phyloP scores from a whole-genome alignment of 2,113 vertebrate genomes.

The Sterrhoptilus dennistouni region DNA sequence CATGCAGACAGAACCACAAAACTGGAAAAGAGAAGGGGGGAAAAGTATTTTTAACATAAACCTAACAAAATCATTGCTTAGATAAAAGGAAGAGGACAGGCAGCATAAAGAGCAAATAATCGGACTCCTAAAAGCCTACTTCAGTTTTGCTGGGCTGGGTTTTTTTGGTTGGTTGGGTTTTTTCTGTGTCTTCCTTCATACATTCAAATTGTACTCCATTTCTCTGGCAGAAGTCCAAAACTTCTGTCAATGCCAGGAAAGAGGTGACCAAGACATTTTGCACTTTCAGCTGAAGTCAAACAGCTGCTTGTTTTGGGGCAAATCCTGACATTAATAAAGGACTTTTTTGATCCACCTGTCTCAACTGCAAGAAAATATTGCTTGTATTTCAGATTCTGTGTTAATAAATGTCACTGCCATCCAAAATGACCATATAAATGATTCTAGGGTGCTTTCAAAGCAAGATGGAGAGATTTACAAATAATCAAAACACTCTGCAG shows the following conservation, averaged over 20 bases:
- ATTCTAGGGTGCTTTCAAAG: neutral
- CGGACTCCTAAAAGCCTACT: neutral
- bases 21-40: neutral
- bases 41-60: neutral
- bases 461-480: neutral
- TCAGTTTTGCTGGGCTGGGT: neutral
- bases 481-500: neutral
- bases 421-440: neutral
- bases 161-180: neutral
- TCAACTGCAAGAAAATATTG: neutral
- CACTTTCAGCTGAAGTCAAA: constrained; percentile 8
- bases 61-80: neutral
- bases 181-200: neutral
- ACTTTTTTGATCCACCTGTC: neutral
- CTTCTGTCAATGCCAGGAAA: constrained; percentile 2
- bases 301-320: neutral
- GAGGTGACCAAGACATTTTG: neutral
- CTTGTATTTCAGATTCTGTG: neutral
- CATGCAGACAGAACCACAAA: neutral
- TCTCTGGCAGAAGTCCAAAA: neutral
- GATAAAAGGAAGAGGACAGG: neutral
- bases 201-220: neutral
- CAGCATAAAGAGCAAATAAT: neutral
- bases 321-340: neutral
- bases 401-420: neutral